Conservation (phyloP, 2,113 vertebrate genomes). For the Neogobius melanostomus region DNA sequence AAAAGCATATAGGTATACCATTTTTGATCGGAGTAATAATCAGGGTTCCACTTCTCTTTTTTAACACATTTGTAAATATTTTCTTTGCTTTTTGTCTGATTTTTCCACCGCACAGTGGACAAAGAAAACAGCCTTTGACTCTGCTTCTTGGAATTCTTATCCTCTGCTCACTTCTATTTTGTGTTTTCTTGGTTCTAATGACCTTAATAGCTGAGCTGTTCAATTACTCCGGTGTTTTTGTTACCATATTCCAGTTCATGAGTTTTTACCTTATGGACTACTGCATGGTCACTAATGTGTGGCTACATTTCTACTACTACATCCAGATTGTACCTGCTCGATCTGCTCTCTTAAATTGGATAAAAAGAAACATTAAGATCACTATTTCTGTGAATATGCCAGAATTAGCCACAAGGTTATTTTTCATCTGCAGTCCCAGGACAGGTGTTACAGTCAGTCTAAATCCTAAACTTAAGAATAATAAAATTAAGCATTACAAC, state of each 20-base stretch:
- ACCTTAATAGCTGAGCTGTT: fast-evolving
- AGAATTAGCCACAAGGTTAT: too few relatives aligned
- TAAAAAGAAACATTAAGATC: slow-evolving; percentile 51
- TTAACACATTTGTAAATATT: slow-evolving; percentile 33
- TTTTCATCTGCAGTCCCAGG: too few relatives aligned
- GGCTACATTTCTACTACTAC: slow-evolving; percentile 53
- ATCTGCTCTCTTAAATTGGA: slow-evolving; percentile 23
- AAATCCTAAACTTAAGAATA: too few relatives aligned
- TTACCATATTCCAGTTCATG: fast-evolving
- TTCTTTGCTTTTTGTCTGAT: slow-evolving; percentile 48
- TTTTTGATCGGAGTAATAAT: slow-evolving; percentile 1
- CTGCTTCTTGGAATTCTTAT: slow-evolving; percentile 39
- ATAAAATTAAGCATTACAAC: too few relatives aligned
- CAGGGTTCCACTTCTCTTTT: slow-evolving; percentile 14
- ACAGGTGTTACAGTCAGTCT: too few relatives aligned
- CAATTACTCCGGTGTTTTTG: fast-evolving
- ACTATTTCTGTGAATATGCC: too few relatives aligned
- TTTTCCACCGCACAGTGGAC: slow-evolving; percentile 1
- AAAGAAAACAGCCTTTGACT: slow-evolving; percentile 49
- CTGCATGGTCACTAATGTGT: slow-evolving; percentile 30
- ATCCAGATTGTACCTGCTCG: slow-evolving; percentile 44
- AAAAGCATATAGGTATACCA: not conserved
- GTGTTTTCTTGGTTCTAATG: not conserved
- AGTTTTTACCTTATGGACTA: not conserved
- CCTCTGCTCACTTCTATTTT: slow-evolving; percentile 19